A percentile compares a stretch with the other conserved stretches of the same genome.
Evolutionary conservation across 1,140 invertebrate genomes (phyloP).

Genomic region (Sinella curviseta): DNA sequence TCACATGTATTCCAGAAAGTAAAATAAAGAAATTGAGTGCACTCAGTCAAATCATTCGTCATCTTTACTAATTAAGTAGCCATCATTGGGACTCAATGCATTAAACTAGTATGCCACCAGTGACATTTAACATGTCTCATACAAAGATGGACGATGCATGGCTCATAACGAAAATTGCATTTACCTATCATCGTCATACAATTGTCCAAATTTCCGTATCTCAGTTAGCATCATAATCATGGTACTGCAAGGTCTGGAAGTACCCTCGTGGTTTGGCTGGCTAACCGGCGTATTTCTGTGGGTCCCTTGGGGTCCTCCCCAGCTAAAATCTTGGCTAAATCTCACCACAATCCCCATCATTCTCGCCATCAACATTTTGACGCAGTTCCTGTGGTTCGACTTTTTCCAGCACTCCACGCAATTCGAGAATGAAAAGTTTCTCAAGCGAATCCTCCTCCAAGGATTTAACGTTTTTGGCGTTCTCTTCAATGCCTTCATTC

Average conservation of each 20-base stretch:
- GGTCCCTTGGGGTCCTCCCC: conserved; percentile 25
- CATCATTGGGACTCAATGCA: no score
- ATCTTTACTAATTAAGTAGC: no score
- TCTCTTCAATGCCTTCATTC: conserved; percentile 28
- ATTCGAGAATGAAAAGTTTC: conserved; percentile 37
- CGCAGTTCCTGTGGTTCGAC: conserved; percentile 35
- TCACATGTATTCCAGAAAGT: no score
- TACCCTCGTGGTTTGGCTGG: conserved; percentile 40
- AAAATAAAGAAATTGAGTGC: no score
- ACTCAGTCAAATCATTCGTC: no score
- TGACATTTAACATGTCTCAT: no score
- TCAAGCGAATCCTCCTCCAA: conserved; percentile 35
- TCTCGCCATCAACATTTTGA: conserved; percentile 27
- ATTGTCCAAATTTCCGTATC: no score
- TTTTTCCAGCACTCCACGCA: conserved; percentile 25
- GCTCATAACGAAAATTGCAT: no score
- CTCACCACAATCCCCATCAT: conserved; percentile 25
- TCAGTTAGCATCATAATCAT: no score
- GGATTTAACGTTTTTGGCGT: conserved; percentile 34
- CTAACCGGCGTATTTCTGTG: conserved; percentile 32
- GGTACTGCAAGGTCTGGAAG: conserved; percentile 36
- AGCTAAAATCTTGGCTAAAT: conserved; percentile 34
- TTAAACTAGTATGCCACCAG: no score
- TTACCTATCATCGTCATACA: no score
- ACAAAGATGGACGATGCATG: no score